phyloP scores from a whole-genome alignment of 2,113 vertebrate species.

The Numida meleagris region DNA sequence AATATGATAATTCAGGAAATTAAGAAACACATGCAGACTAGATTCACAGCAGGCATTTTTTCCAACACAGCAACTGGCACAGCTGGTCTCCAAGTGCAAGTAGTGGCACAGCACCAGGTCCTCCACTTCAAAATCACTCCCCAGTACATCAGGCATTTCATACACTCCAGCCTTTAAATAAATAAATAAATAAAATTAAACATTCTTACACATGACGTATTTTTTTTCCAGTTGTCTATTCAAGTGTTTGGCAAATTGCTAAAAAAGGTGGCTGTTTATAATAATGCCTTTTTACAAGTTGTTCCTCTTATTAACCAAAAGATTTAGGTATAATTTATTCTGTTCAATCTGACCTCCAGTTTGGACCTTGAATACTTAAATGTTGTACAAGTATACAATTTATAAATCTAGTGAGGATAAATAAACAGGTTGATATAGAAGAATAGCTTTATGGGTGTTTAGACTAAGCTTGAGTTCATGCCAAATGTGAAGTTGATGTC shows the following conservation, averaged over 20 bases:
- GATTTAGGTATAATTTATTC: background rate
- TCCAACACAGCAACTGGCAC: slow-evolving; percentile 75
- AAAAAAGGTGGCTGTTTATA: background rate
- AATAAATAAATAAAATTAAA: background rate
- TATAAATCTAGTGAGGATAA: background rate
- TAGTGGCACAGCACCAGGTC: slow-evolving; percentile 72
- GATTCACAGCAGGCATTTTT: slow-evolving; percentile 72
- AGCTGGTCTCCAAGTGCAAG: slow-evolving; percentile 77
- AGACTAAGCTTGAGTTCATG: background rate
- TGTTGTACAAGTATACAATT: background rate
- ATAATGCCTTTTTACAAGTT: background rate
- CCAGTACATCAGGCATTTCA: slow-evolving; percentile 55
- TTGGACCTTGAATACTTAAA: background rate
- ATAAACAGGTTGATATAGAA: background rate
- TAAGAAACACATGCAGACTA: slow-evolving; percentile 74
- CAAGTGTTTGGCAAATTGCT: background rate
- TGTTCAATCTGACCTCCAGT: background rate
- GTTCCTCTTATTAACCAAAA: background rate
- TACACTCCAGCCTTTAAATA: background rate
- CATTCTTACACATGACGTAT: background rate
- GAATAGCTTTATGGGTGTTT: background rate
- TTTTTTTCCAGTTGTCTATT: background rate
- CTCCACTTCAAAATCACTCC: slow-evolving; percentile 79
- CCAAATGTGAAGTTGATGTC: background rate
- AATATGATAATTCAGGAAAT: slow-evolving; percentile 81